Conservation (phyloP, 2,113 vertebrate genomes). For the Deroptyus accipitrinus region DNA sequence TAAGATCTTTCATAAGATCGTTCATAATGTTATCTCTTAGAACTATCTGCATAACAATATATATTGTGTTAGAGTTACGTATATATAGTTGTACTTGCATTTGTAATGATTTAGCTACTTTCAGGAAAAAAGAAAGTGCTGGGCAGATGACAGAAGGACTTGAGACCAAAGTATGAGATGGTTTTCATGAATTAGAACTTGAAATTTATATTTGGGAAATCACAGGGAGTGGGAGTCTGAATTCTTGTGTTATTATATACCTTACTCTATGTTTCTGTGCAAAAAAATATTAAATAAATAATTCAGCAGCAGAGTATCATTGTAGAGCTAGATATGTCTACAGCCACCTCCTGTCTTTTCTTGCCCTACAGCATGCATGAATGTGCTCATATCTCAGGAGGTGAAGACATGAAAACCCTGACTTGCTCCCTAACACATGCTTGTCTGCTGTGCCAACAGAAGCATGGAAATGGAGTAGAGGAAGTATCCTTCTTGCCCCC, state of each 20-base stretch:
- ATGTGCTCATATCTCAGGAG: neutral
- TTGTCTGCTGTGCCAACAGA: neutral
- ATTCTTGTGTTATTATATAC: neutral
- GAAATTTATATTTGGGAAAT: neutral
- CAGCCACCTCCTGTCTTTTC: neutral
- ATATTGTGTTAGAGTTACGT: conserved; percentile 43
- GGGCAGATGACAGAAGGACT: conserved; percentile 37
- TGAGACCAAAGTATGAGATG: neutral
- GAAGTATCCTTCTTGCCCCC: neutral
- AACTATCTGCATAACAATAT: conserved; percentile 57
- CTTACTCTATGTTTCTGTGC: neutral
- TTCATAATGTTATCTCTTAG: conserved; percentile 37
- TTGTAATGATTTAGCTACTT: conserved; percentile 28
- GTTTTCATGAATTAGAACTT: conserved; percentile 9
- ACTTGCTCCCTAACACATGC: neutral
- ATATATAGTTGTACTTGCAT: conserved; percentile 56
- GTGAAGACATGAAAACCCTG: neutral
- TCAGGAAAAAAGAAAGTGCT: neutral
- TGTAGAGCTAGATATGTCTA: neutral
- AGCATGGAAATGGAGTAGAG: neutral
- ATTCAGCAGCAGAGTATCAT: neutral
- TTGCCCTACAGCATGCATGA: neutral
- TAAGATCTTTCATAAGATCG: conserved; percentile 57
- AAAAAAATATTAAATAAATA: neutral
- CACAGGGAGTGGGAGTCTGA: neutral